Conservation (phyloP, 2,888 invertebrate species). For the Palloptera scutellata region DNA sequence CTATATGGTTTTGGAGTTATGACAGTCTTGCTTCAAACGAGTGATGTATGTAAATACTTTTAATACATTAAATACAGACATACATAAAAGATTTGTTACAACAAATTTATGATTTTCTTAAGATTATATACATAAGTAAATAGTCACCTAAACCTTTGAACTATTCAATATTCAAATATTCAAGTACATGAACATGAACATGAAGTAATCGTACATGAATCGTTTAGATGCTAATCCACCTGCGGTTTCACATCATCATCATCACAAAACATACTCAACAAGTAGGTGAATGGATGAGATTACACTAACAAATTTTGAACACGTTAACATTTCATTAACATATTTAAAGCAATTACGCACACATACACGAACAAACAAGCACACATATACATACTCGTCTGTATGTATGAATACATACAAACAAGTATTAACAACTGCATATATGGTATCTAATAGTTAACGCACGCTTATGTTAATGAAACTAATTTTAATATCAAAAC, state of each 20-base stretch:
- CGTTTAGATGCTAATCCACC: constrained; percentile 37
- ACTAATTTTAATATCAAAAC: constrained; percentile 53
- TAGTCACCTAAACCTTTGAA: too few species aligned
- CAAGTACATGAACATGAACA: neutral
- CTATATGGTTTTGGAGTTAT: too few species aligned
- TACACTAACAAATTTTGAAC: constrained; percentile 5
- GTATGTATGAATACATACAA: too few species aligned
- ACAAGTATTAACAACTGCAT: neutral
- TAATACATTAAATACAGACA: too few species aligned
- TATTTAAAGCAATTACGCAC: constrained; percentile 36
- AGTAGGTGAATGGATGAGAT: constrained; percentile 12
- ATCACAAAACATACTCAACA: constrained; percentile 17
- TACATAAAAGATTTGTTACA: too few species aligned
- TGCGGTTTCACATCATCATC: constrained; percentile 43
- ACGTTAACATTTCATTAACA: constrained; percentile 44
- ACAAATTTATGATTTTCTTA: too few species aligned
- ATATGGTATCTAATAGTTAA: neutral
- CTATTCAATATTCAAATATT: too few species aligned
- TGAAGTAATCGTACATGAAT: neutral
- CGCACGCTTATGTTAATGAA: constrained; percentile 53
- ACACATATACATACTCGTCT: neutral
- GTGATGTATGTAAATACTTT: too few species aligned
- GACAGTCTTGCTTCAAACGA: too few species aligned
- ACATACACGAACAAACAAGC: constrained; percentile 13
- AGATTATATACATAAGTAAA: too few species aligned